Base-by-base conservation (phyloP, 1,140 invertebrate genomes). In the Tetramorium parvispinum region DNA sequence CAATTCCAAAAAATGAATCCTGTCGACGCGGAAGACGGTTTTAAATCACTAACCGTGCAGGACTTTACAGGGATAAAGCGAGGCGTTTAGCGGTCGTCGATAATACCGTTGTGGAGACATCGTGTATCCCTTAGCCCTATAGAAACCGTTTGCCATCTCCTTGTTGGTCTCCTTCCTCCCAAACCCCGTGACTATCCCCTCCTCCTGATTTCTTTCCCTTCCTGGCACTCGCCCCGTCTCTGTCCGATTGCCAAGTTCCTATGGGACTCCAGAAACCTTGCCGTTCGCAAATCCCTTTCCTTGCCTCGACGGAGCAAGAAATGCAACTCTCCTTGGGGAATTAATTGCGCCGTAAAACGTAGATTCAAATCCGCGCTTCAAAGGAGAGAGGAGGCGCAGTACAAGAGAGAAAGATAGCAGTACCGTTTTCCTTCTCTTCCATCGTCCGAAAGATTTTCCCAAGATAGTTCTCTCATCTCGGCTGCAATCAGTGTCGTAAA, bases 301-400 rank as follows among this genome's bases (percentile, higher is more conserved):
- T 79, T 88, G 76, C 81, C 89, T 61, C 85, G 87, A 27, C 89
- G 86, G 89, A 83, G 91, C 89, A 92, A 92, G 91, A 92, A 92
- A 92, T 92, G 91, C 91, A 92, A 92, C 91, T 91, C 91, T 92
- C 91, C 91, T 92, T 89, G 79, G 91, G 91, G 91, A 92, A 92
- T 92, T 92, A 92, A 92, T 92, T 92, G 91, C 90, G 87, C 89
- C 87, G 91, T 92, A 92, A 92, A 92, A 91, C 91, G 91, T 91
- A 87, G 90, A 92, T 92, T 92, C 91, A 92, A 92, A 92, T 92
- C 88, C 87, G 77, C 77, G 87, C 86, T 90, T 92, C 85, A 91
- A 91, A 92, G 89, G 85, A 89, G 86, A 86, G 85, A 77, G 53
- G 53, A 79, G 55, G 8, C 21, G 49, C 27, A 37, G 27, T 75